phyloP scores from a whole-genome alignment of 2,797 vertebrate genomes.

The Channa striata region DNA sequence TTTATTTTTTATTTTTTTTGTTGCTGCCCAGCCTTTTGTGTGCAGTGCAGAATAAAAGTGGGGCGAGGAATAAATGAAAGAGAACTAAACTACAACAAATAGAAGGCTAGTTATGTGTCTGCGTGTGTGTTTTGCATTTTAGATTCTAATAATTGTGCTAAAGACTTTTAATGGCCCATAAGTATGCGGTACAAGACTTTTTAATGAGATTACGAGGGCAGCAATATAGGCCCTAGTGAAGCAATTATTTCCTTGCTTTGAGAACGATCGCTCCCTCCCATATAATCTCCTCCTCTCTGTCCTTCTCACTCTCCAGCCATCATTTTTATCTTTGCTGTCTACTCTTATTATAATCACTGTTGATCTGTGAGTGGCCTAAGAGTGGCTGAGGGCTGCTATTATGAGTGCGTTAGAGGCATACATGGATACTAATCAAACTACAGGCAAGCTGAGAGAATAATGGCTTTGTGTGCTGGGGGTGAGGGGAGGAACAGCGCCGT shows the following conservation, averaged over 20 bases:
- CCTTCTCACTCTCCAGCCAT: conserved; percentile 70
- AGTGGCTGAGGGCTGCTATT: conserved; percentile 76
- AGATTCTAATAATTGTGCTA: conserved; percentile 75
- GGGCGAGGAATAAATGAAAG: conserved; percentile 45
- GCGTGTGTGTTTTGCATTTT: conserved; percentile 54
- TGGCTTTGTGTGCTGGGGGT: conserved; percentile 69
- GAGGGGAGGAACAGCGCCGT: conserved; percentile 56
- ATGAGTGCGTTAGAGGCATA: conserved; percentile 73
- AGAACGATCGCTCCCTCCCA: conserved; percentile 66
- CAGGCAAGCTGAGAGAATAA: conserved; percentile 72
- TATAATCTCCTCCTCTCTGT: conserved; percentile 71
- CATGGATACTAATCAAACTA: conserved; percentile 81
- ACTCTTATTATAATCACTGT: conserved; percentile 77
- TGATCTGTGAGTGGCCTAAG: conserved; percentile 78
- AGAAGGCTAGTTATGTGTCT: conserved; percentile 42
- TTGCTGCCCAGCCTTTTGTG: conserved; percentile 62
- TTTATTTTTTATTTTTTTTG: conserved; percentile 2
- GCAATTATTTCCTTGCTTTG: conserved; percentile 81
- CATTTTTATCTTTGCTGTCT: conserved; percentile 77
- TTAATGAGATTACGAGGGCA: conserved; percentile 82
- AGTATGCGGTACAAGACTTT: conserved; percentile 78
- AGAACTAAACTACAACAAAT: conserved; percentile 54
- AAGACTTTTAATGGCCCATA: conserved; percentile 79
- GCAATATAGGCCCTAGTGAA: conserved; percentile 68
- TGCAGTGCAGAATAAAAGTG: conserved; percentile 44